Evolutionary conservation across 2,113 vertebrate species (phyloP).

Genomic region (Quiscalus mexicanus): DNA sequence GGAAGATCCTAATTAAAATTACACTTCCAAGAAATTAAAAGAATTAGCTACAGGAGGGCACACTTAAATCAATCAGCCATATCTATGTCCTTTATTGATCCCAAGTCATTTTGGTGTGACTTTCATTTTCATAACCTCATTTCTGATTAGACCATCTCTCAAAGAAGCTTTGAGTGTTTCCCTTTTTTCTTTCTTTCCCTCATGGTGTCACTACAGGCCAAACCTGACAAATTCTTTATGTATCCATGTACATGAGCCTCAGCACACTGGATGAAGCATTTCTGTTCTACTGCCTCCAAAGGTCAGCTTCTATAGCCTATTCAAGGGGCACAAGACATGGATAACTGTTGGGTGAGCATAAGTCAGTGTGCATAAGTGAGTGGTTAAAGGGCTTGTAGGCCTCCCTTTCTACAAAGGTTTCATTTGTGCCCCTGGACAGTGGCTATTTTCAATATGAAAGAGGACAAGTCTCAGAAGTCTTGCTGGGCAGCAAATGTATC

Average conservation of each 20-base stretch:
- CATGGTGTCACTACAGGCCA: constrained; percentile 4
- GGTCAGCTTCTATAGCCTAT: neutral
- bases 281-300: neutral
- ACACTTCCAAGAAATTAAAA: neutral
- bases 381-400: neutral
- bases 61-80: neutral
- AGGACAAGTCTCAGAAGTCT: neutral
- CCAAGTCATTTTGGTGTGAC: neutral
- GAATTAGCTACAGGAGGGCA: neutral
- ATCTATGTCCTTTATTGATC: neutral
- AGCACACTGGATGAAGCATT: neutral
- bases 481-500: neutral
- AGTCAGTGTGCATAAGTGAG: neutral
- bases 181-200: neutral
- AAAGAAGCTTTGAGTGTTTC: neutral
- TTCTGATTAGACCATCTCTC: neutral
- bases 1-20: neutral
- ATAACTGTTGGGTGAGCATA: neutral
- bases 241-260: neutral
- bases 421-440: neutral
- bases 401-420: neutral
- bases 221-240: neutral
- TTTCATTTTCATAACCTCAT: neutral
- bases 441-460: neutral
- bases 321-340: neutral